A percentile compares a stretch with the other conserved stretches of the same genome.
Evolutionary conservation across 2,888 invertebrate genomes (phyloP).

Genomic region (Synergus japonicus): DNA sequence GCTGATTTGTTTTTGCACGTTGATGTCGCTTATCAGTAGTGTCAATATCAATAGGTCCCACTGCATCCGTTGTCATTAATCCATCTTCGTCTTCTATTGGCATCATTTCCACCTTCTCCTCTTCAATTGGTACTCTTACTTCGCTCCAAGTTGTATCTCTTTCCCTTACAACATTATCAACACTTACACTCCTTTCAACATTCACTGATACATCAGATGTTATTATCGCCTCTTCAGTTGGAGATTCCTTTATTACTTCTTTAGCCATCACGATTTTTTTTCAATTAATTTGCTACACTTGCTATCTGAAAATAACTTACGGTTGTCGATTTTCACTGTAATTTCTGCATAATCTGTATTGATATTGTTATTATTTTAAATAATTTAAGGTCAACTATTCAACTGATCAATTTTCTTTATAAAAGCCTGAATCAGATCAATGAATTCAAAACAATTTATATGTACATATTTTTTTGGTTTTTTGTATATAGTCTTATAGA

Average conservation of each 20-base stretch:
- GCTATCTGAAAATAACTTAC: not conserved
- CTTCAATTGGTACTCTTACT: not conserved
- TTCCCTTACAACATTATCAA: not conserved
- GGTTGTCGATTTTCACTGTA: too few species aligned
- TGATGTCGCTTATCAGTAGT: slow-evolving; percentile 47
- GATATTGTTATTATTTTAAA: too few species aligned
- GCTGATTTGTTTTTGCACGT: slow-evolving; percentile 51
- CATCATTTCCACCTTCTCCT: not conserved
- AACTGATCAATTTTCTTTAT: too few species aligned
- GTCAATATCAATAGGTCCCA: slow-evolving; percentile 44
- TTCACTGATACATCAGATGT: not conserved
- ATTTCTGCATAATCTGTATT: too few species aligned
- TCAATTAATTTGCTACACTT: not conserved
- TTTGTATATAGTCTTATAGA: too few species aligned
- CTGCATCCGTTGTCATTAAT: slow-evolving; percentile 15
- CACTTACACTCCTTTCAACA: slow-evolving; percentile 16
- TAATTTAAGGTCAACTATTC: too few species aligned
- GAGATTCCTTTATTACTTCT: slow-evolving; percentile 26
- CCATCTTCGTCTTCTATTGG: slow-evolving; percentile 25
- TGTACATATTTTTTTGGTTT: too few species aligned
- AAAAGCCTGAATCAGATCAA: too few species aligned
- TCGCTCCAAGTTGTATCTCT: not conserved
- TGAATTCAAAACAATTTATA: too few species aligned
- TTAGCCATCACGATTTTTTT: slow-evolving; percentile 37
- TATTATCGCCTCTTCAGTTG: not conserved